Evolutionary conservation across 1,140 invertebrate species (phyloP).

Genomic region (Papilio machaon): DNA sequence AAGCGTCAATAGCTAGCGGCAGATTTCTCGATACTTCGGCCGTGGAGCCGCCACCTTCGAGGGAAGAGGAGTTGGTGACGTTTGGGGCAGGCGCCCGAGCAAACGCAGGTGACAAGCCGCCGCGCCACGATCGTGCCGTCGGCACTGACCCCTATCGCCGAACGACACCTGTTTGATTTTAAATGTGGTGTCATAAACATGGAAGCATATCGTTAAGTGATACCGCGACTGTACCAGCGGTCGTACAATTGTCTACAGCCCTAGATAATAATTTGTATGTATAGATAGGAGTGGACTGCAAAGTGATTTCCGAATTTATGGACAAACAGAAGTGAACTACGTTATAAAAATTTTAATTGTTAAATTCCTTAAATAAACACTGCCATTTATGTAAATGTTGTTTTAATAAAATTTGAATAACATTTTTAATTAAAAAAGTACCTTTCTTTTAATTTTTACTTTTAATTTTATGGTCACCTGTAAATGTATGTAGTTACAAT

Average conservation of each 20-base stretch:
- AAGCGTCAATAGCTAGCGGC: constrained; percentile 73
- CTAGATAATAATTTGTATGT: constrained; percentile 51
- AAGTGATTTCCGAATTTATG: constrained; percentile 77
- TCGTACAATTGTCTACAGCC: constrained; percentile 51
- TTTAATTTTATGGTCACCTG: neutral
- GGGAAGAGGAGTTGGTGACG: constrained; percentile 75
- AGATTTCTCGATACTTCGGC: constrained; percentile 71
- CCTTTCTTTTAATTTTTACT: neutral
- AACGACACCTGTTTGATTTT: constrained; percentile 76
- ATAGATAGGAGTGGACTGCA: constrained; percentile 55
- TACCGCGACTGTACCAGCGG: constrained; percentile 58
- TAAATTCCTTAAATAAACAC: constrained; percentile 79
- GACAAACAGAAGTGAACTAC: constrained; percentile 65
- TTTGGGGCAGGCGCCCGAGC: constrained; percentile 64
- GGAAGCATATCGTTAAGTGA: constrained; percentile 79
- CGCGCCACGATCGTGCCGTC: constrained; percentile 71
- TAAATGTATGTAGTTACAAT: neutral
- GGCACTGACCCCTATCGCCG: constrained; percentile 74
- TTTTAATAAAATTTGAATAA: constrained; percentile 34
- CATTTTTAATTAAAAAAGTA: neutral
- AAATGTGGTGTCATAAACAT: constrained; percentile 55
- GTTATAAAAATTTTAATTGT: constrained; percentile 75
- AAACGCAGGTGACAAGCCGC: constrained; percentile 52
- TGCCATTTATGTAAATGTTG: constrained; percentile 73
- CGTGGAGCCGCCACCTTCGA: constrained; percentile 71